phyloP scores from a whole-genome alignment of 2,113 vertebrate genomes.

The Brevimyrus niger region DNA sequence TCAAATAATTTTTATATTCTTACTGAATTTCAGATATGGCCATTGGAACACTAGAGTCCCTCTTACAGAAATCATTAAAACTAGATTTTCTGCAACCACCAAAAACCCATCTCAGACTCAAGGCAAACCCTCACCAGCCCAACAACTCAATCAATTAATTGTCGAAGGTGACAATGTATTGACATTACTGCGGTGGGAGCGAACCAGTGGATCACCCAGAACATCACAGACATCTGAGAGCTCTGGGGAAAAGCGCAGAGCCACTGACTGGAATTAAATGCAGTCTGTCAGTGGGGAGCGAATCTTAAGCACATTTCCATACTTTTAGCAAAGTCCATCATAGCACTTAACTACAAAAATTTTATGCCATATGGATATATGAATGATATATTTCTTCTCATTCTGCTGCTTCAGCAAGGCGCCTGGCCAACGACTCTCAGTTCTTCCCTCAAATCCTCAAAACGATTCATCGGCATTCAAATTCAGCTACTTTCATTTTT shows the following conservation, averaged over 20 bases:
- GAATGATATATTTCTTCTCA: not conserved
- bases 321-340: not conserved
- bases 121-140: not conserved
- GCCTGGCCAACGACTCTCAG: not conserved
- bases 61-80: not conserved
- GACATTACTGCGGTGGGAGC: not conserved
- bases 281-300: not conserved
- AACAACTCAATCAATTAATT: not conserved
- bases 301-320: not conserved
- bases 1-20: not conserved
- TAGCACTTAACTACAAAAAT: not conserved
- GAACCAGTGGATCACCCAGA: not conserved
- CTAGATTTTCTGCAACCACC: not conserved
- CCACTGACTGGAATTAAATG: not conserved
- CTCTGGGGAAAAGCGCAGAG: not conserved
- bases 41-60: not conserved
- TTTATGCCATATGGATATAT: not conserved
- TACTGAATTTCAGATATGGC: not conserved
- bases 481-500: not conserved
- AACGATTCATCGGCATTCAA: not conserved
- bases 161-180: not conserved
- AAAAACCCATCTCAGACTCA: not conserved
- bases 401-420: not conserved
- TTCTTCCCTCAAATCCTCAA: not conserved
- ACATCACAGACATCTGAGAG: not conserved